Evolutionary conservation across 30 jellyfish, hydroid and myxozoan genomes (phyloP).

Genomic region (Pseudorhiza aurosa): DNA sequence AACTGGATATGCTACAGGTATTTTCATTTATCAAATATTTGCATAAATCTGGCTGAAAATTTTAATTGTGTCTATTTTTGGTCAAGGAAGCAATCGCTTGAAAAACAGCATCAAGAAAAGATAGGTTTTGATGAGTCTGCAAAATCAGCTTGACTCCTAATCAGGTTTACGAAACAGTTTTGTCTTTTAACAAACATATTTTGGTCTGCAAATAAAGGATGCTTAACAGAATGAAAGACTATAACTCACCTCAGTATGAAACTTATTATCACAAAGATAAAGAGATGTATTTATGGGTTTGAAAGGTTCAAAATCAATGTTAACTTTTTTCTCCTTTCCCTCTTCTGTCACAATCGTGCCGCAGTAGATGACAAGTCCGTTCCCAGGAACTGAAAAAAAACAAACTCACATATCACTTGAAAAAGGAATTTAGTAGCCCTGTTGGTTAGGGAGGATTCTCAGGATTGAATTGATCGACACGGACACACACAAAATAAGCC

Average conservation of each 20-base stretch:
- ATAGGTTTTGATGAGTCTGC: too few relatives aligned
- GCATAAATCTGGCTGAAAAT: background rate
- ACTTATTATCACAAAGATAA: conserved; percentile 94
- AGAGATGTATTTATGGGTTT: conserved; percentile 97
- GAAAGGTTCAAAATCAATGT: conserved; percentile 98
- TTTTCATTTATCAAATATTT: background rate
- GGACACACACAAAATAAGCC: too few relatives aligned
- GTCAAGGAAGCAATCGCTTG: too few relatives aligned
- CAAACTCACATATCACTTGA: background rate
- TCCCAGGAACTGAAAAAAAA: conserved; percentile 88
- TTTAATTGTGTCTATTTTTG: too few relatives aligned
- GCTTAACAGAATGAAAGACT: background rate
- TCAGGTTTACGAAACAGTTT: too few relatives aligned
- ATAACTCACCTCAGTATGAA: conserved; percentile 99
- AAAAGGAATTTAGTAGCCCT: too few relatives aligned
- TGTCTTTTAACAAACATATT: too few relatives aligned
- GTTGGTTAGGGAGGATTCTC: too few relatives aligned
- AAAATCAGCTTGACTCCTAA: too few relatives aligned
- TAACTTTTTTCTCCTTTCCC: conserved; percentile 98
- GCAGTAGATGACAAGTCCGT: conserved; percentile 98
- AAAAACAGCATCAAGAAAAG: too few relatives aligned
- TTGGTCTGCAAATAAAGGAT: background rate
- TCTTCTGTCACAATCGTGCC: conserved; percentile 98
- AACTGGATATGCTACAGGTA: too few relatives aligned
- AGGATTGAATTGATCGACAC: too few relatives aligned